A percentile compares a stretch with the other conserved stretches of the same genome.
These are phyloP conservation scores for Aspidiotus rigidus DNA, from an alignment of 2,888 invertebrate species.

Conservation along the genomic window DNA sequence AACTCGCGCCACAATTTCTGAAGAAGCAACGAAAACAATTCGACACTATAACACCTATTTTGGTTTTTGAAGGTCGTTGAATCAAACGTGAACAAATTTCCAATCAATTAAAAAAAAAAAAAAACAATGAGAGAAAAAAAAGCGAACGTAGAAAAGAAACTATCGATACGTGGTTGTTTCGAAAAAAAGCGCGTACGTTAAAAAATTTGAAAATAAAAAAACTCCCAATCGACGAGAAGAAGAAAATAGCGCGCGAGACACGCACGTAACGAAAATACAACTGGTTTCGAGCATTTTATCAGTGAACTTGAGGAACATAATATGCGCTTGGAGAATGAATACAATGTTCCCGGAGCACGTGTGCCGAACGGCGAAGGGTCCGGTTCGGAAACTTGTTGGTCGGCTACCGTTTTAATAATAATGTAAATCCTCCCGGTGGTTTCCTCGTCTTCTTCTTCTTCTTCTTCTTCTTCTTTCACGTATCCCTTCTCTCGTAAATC, in stretches of 20 bases:
- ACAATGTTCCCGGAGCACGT: constrained; percentile 31
- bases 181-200: neutral
- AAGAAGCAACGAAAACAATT: no score
- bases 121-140: neutral
- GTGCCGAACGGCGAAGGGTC: constrained; percentile 14
- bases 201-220: constrained; percentile 1
- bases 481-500: neutral
- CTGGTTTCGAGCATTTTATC: constrained; percentile 30
- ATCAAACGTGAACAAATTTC: no score
- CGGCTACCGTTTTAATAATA: constrained; percentile 31
- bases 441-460: constrained; percentile 11
- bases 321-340: constrained; percentile 27
- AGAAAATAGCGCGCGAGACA: constrained; percentile 9
- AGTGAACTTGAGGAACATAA: constrained; percentile 11
- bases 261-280: constrained; percentile 10
- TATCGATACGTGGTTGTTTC: neutral
- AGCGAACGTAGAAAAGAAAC: neutral
- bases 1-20: no score
- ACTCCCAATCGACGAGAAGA: neutral
- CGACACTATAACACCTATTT: no score
- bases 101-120: neutral
- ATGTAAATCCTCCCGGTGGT: constrained; percentile 14
- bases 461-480: neutral
- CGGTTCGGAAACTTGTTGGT: constrained; percentile 28
- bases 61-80: no score